phyloP scores from a whole-genome alignment of 1,140 invertebrate species.

The Drosophila persimilis region DNA sequence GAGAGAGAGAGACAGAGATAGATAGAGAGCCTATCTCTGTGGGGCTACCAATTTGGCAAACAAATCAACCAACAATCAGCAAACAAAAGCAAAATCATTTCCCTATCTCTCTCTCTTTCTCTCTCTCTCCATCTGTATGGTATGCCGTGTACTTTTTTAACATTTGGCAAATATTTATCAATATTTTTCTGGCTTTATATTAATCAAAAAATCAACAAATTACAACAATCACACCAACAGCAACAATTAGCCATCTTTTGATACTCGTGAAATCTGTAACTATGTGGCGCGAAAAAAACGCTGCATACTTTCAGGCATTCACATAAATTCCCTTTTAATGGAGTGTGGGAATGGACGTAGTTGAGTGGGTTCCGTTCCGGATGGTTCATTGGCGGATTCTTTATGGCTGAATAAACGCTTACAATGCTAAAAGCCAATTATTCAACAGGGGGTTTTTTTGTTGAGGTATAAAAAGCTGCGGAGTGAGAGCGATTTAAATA shows the following conservation, averaged over 20 bases:
- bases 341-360: neutral
- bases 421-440: constrained; percentile 53
- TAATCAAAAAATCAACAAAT: constrained; percentile 44
- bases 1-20: no score
- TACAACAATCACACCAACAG: constrained; percentile 13
- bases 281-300: constrained; percentile 29
- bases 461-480: constrained; percentile 6
- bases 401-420: constrained; percentile 48
- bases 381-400: constrained; percentile 18
- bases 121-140: neutral
- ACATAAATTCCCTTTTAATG: constrained; percentile 53
- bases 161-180: constrained; percentile 45
- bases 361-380: neutral
- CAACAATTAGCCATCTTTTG: constrained; percentile 37
- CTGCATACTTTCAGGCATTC: constrained; percentile 31
- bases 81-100: constrained; percentile 34
- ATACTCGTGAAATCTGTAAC: constrained; percentile 17
- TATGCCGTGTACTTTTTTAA: constrained; percentile 23
- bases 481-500: constrained; percentile 21
- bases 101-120: constrained; percentile 19
- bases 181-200: constrained; percentile 44
- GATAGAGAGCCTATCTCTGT: no score
- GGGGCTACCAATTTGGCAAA: constrained; percentile 15
- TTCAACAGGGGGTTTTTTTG: constrained; percentile 43
- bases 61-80: constrained; percentile 19